phyloP scores from a whole-genome alignment of 2,113 vertebrate species.

The Percina caprodes region DNA sequence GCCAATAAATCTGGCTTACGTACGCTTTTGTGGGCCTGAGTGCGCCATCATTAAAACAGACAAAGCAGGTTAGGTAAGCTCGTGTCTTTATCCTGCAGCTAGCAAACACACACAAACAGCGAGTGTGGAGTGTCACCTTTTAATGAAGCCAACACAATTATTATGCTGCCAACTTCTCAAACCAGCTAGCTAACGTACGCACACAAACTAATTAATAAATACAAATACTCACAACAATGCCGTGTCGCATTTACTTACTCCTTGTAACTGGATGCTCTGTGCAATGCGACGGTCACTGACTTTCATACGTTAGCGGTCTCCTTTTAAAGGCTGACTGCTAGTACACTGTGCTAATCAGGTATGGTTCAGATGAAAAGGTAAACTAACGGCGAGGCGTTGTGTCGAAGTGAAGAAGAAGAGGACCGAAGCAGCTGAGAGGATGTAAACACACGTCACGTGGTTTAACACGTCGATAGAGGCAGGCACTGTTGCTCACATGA shows the following conservation, averaged over 20 bases:
- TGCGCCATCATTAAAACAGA: conserved; percentile 78
- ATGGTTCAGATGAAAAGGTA: neutral
- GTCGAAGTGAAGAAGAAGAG: conserved; percentile 60
- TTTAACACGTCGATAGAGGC: conserved; percentile 51
- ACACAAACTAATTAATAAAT: neutral
- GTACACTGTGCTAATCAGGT: neutral
- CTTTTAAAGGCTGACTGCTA: neutral
- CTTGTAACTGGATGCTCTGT: conserved; percentile 18
- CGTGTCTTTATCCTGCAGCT: conserved; percentile 30
- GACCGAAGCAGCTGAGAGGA: conserved; percentile 78
- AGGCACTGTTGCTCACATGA: conserved; percentile 55
- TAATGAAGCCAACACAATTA: neutral
- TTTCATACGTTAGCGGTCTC: neutral
- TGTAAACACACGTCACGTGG: conserved; percentile 84
- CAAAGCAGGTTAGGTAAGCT: conserved; percentile 77
- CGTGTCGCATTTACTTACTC: conserved; percentile 69
- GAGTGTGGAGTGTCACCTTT: neutral
- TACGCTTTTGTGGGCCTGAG: conserved; percentile 75
- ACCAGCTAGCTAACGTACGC: neutral
- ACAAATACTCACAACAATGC: conserved; percentile 67
- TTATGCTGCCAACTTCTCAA: neutral
- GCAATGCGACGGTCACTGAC: conserved; percentile 45
- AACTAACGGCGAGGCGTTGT: conserved; percentile 26
- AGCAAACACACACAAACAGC: conserved; percentile 1
- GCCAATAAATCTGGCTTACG: conserved; percentile 48